A percentile compares a stretch with the other conserved stretches of the same genome.
Conservation (phyloP, 2,888 invertebrate species). For the Capitulum mitella region DNA sequence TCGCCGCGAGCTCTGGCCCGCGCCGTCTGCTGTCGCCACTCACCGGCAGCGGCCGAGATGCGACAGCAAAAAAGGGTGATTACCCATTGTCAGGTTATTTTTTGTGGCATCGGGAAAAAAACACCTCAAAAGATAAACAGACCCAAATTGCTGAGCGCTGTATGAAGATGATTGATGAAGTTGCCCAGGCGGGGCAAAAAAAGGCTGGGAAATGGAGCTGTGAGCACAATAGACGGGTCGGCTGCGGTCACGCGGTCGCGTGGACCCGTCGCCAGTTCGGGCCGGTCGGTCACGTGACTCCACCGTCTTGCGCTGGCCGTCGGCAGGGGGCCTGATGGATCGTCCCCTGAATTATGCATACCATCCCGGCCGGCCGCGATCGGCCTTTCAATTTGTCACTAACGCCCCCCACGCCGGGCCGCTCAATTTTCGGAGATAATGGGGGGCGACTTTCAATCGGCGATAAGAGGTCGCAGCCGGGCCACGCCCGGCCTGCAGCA, state of each 20-base stretch:
- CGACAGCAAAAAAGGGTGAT: constrained; percentile 10
- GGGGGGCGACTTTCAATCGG: no score
- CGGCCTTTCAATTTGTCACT: not conserved
- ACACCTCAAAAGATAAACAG: constrained; percentile 16
- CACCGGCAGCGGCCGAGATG: not conserved
- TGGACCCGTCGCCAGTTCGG: not conserved
- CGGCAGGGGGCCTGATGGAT: not conserved
- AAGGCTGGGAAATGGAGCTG: not conserved
- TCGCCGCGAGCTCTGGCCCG: not conserved
- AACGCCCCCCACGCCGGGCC: not conserved
- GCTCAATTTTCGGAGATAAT: no score
- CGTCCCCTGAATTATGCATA: not conserved
- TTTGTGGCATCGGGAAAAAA: constrained; percentile 7
- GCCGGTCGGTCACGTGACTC: no score
- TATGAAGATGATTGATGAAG: constrained; percentile 6
- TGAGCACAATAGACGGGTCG: not conserved
- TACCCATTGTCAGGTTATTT: not conserved
- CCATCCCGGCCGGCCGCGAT: not conserved
- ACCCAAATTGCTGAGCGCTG: not conserved
- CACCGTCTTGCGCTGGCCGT: not conserved
- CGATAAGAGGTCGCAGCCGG: no score
- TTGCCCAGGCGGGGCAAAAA: not conserved
- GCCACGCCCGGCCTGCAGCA: no score
- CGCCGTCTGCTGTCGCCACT: not conserved
- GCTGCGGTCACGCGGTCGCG: not conserved